A percentile compares a stretch with the other conserved stretches of the same genome.
These are phyloP conservation scores for Cyphomyrmex costatus DNA, from an alignment of 1,140 invertebrate genomes.

Conservation along the genomic window DNA sequence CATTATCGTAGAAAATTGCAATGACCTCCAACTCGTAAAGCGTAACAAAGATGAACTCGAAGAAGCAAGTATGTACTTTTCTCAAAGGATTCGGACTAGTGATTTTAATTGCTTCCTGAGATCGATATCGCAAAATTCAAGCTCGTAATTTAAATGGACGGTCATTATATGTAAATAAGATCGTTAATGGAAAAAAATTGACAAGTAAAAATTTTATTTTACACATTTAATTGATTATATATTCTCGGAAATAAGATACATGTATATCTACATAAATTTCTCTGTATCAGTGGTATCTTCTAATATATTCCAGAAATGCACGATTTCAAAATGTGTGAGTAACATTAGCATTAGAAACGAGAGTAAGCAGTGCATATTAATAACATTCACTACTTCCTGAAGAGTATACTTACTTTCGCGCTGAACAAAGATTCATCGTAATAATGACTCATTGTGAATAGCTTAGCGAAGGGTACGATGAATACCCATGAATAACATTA, in stretches of 20 bases:
- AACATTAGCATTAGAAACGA: neutral
- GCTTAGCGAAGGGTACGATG: conserved; percentile 47
- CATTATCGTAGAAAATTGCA: conserved; percentile 73
- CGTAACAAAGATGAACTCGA: conserved; percentile 21
- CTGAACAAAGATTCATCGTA: conserved; percentile 13
- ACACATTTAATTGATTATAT: neutral
- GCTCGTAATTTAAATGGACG: conserved; percentile 16
- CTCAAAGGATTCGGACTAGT: neutral
- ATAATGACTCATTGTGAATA: conserved; percentile 42
- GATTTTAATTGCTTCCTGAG: conserved; percentile 69
- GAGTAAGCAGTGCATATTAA: neutral
- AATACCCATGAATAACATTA: conserved; percentile 77
- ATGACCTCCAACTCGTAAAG: conserved; percentile 62
- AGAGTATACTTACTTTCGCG: conserved; percentile 23
- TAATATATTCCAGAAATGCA: neutral
- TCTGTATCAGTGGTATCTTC: neutral
- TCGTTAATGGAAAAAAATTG: neutral
- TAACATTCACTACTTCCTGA: neutral
- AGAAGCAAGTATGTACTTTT: neutral
- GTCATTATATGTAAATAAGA: conserved; percentile 33
- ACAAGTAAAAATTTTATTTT: neutral
- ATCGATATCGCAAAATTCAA: conserved; percentile 33
- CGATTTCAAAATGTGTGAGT: neutral
- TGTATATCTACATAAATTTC: neutral
- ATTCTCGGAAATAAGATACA: neutral